Evolutionary conservation across 30 jellyfish, hydroid and myxozoan species (phyloP), one percentile per base, ranked within the genome.

Genomic region (Cassiopea andromeda): DNA sequence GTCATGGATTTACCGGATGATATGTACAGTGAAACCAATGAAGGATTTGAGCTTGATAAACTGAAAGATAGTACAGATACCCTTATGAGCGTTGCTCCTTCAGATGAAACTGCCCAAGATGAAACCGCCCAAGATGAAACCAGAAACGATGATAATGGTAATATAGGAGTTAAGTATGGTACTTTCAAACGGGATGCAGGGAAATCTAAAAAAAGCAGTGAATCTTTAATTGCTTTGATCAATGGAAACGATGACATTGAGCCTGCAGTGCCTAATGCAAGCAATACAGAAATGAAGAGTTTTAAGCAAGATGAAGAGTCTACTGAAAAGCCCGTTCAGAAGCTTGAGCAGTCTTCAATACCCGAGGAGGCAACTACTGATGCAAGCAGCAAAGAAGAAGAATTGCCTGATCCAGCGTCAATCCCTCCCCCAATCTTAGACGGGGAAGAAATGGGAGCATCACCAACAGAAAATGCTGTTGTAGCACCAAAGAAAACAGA

Each of bases 21-120:
- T 17, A 48, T 83, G 45, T 83, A 83, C 44, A 78, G 91, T 45
- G 91, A 69, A 4, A 46, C 77, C 16, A 70, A 83, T 69, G 85
- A 71, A 10, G 84, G 76, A 7, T 69, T 83, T 47, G 79, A 70
- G 50, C 14, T 70, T 8, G 68, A 50, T 14, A 73, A 12, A 18
- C 54, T 18, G 46, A 44, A 69, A 43, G 44, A 17, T 5, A 38
- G 44, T 1, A 57, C 9, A 17, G 2, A 76, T 19, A 44, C 84
- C 0, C 13, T 83, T 45, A 18, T 83, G 45, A 73, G 60, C 43
- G 27, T 83, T 2, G 10, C 84, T 44, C 44, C 75, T 3, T 12
- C 68, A 8, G 66, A 43, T 4, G 67, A 14, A 14, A 77, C 75
- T 15, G 84, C n/a, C n/a, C n/a, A n/a, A n/a, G n/a, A n/a, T n/a